Conservation (phyloP, 2,797 vertebrate species). For the Mallotus villosus region DNA sequence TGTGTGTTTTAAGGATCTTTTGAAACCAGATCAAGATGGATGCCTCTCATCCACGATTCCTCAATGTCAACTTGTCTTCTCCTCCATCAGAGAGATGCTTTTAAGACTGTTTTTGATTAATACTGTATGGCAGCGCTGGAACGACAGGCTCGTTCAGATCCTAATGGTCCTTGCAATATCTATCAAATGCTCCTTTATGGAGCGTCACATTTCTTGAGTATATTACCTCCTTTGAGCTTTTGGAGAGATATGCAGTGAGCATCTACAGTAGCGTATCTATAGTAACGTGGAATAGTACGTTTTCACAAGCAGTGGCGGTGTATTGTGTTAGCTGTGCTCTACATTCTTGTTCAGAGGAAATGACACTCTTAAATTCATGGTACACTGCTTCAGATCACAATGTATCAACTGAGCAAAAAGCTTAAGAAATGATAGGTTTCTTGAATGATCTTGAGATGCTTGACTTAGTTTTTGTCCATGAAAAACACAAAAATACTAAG, state of each 20-base stretch:
- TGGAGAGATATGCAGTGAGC: not conserved
- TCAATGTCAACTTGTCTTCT: slow-evolving; percentile 89
- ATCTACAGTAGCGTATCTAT: too few species aligned
- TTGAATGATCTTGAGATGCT: not conserved
- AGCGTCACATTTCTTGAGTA: slow-evolving; percentile 74
- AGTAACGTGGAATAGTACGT: not conserved
- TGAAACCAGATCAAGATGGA: slow-evolving; percentile 88
- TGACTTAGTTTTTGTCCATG: not conserved
- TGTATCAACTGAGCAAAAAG: not conserved
- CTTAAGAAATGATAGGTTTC: too few species aligned
- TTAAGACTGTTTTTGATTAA: slow-evolving; percentile 87
- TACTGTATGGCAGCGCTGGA: slow-evolving; percentile 83
- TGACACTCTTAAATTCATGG: not conserved
- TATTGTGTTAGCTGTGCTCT: not conserved
- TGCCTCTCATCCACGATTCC: slow-evolving; percentile 82
- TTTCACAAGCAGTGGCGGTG: slow-evolving; percentile 9
- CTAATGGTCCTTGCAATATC: slow-evolving; percentile 87
- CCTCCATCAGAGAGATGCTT: slow-evolving; percentile 86
- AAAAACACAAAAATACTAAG: not conserved
- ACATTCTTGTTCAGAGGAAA: too few species aligned
- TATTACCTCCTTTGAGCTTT: slow-evolving; percentile 61
- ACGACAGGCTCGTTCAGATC: slow-evolving; percentile 86
- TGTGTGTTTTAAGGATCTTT: slow-evolving; percentile 83
- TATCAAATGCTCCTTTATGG: slow-evolving; percentile 83
- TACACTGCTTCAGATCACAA: not conserved